phyloP scores from a whole-genome alignment of 2,888 invertebrate genomes.

The Tetragonula carbonaria region DNA sequence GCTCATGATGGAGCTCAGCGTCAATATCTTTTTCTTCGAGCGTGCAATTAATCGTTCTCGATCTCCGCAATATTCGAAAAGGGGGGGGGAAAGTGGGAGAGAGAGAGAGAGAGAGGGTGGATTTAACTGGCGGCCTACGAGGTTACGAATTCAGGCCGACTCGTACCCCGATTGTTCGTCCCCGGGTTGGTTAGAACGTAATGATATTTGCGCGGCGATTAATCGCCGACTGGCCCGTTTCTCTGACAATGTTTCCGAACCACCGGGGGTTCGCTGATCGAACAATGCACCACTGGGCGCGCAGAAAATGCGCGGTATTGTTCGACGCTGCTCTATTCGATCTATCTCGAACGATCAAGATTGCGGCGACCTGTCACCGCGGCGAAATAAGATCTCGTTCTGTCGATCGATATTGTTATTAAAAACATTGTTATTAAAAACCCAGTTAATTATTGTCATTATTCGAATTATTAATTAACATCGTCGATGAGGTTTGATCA shows the following conservation, averaged over 20 bases:
- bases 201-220: conserved; percentile 47
- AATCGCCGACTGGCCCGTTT: conserved; percentile 31
- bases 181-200: conserved; percentile 31
- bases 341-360: conserved; percentile 34
- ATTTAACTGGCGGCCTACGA: conserved; percentile 37
- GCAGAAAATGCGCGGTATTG: conserved; percentile 55
- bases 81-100: too few species aligned
- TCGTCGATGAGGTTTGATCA: too few species aligned
- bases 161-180: conserved; percentile 4
- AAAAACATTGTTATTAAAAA: too few species aligned
- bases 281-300: conserved; percentile 54
- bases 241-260: conserved; percentile 41
- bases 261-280: conserved; percentile 35
- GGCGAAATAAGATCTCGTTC: neutral
- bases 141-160: conserved; percentile 13
- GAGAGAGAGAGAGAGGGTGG: neutral
- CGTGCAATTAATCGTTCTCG: conserved; percentile 41
- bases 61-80: conserved; percentile 19
- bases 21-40: conserved; percentile 17
- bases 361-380: neutral
- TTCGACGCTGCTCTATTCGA: conserved; percentile 28
- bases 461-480: too few species aligned
- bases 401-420: too few species aligned
- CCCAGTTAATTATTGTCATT: too few species aligned
- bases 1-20: neutral